Evolutionary conservation across 1,140 invertebrate species (phyloP), one percentile per base, ranked within the genome.

Genomic region (Philotrypesis tridentata): DNA sequence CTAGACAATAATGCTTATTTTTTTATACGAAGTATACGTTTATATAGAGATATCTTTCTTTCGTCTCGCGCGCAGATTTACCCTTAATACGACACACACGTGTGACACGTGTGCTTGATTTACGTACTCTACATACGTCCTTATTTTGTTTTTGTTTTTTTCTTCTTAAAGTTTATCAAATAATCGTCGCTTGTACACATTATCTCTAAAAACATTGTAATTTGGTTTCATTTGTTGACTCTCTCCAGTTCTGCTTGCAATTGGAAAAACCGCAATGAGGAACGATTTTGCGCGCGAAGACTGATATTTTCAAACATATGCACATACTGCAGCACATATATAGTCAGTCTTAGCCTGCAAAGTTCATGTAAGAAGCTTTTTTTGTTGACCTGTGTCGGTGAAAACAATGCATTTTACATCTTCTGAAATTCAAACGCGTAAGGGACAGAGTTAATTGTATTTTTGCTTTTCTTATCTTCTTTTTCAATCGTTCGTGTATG

Each of bases 31-130:
- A 68, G 43, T 80, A 60, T 67, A 75, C 72, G n/a, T n/a, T n/a
- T 37, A 70, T 63, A 76, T 61, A 76, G 25, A 61, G 7, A 82
- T 82, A 71, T 63, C 31, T 70, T 33, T 80, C 9, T 67, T 63
- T 68, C 21, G 33, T 70, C 43, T 70, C 74, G 27, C 40, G 43
- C 21, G 7, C n/a, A 70, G 29, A 25, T 81, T 82, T 82, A 82
- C 67, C 33, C 73, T 77, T 71, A 48, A 77, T 76, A 68, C 61
- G 55, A 68, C 12, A 5, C 33, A 71, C 48, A 72, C 37, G 40
- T 60, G 60, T 9, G 4, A 37, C 9, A 74, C 61, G 48, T 33
- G 60, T 67, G 21, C 29, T 61, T 79, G 60, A 61, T 72, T 37
- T 61, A 72, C 43, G 31, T 31, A 43, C 14, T 70, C 25, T 65